Conservation (phyloP, 2,797 vertebrate genomes). For the Xenentodon cancila region DNA sequence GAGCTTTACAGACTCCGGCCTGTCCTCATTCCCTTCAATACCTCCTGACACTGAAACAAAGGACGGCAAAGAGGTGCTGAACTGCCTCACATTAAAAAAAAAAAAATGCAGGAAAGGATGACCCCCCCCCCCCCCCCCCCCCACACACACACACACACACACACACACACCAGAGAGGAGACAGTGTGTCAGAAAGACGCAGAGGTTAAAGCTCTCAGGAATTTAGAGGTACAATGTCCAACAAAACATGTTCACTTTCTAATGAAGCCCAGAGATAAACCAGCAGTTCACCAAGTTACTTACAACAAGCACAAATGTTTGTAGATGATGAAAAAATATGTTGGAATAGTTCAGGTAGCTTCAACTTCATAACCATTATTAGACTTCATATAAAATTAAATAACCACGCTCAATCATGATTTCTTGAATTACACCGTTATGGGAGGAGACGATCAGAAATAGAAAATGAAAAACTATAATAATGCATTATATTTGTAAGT, state of each 20-base stretch:
- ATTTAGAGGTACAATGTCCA: constrained; percentile 9
- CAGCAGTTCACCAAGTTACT: too few species aligned
- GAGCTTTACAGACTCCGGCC: constrained; percentile 51
- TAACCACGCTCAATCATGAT: too few species aligned
- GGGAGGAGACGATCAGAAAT: too few species aligned
- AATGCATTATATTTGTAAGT: too few species aligned
- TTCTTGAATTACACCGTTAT: too few species aligned
- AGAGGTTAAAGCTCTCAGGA: constrained; percentile 21
- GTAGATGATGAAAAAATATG: too few species aligned
- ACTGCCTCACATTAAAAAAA: constrained; percentile 63
- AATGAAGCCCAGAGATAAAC: background rate
- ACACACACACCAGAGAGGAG: constrained; percentile 7
- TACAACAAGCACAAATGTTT: too few species aligned
- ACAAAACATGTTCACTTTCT: background rate
- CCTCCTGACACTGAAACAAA: constrained; percentile 71
- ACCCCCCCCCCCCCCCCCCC: constrained; percentile 1
- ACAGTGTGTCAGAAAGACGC: constrained; percentile 31
- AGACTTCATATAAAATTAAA: too few species aligned
- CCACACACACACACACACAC: constrained; percentile 15
- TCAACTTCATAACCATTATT: too few species aligned
- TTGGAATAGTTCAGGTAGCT: too few species aligned
- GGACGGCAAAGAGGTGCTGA: constrained; percentile 70
- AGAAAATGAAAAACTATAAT: too few species aligned
- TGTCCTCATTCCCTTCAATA: constrained; percentile 50
- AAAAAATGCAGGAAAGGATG: constrained; percentile 65